These are phyloP conservation scores for Ophion ventricosus DNA, from an alignment of 2,888 invertebrate genomes.

Conservation along the genomic window DNA sequence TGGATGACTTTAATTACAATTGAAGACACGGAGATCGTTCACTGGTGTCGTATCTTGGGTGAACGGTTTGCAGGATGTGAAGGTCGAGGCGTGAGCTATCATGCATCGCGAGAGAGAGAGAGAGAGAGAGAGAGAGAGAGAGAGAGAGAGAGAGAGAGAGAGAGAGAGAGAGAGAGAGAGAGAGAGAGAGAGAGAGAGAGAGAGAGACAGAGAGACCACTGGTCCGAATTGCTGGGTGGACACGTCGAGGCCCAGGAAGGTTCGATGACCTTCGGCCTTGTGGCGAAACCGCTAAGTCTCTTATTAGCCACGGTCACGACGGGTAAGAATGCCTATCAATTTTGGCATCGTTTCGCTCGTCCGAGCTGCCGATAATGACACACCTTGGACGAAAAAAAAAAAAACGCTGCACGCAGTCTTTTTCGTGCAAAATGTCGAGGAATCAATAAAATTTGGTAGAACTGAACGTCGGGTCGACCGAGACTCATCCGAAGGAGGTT, in stretches of 20 bases:
- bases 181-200: not conserved
- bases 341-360: constrained; percentile 36
- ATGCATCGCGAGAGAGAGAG: constrained; percentile 7
- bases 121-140: too few species aligned
- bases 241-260: constrained; percentile 54
- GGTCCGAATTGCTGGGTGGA: constrained; percentile 53
- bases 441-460: constrained; percentile 5
- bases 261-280: constrained; percentile 68
- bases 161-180: too few species aligned
- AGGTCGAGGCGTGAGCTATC: too few species aligned
- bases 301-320: constrained; percentile 54
- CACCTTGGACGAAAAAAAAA: not conserved
- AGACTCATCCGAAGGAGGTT: not conserved
- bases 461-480: not conserved
- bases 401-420: not conserved
- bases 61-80: too few species aligned
- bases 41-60: too few species aligned
- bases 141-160: too few species aligned
- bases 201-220: constrained; percentile 14
- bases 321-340: constrained; percentile 42
- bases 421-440: not conserved
- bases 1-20: too few species aligned
- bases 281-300: constrained; percentile 68
- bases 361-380: constrained; percentile 29
- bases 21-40: too few species aligned